Evolutionary conservation across 2,888 invertebrate genomes (phyloP).

Genomic region (Tanytarsus gracilentus): DNA sequence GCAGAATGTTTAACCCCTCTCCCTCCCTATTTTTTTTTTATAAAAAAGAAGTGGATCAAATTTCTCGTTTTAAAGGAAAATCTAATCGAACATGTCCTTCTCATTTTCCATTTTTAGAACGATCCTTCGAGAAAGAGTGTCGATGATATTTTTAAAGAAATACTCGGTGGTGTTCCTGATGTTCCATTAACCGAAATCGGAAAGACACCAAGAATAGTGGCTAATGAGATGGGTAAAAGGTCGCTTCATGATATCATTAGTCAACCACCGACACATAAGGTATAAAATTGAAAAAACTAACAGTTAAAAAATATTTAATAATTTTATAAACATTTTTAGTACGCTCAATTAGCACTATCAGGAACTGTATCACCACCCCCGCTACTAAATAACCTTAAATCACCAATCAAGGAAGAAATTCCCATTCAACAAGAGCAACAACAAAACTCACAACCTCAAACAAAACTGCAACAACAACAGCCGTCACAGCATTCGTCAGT

Average conservation of each 20-base stretch:
- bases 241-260: background rate
- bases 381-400: slow-evolving; percentile 2
- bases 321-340: background rate
- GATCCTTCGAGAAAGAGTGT: background rate
- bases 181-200: slow-evolving; percentile 1
- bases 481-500: background rate
- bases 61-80: too few relatives aligned
- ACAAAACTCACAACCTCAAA: background rate
- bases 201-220: slow-evolving; percentile 14
- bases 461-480: background rate
- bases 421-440: background rate
- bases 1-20: too few relatives aligned
- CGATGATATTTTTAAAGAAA: slow-evolving; percentile 4
- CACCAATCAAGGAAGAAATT: background rate
- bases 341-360: background rate
- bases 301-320: background rate
- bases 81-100: background rate
- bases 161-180: background rate
- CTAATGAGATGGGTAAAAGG: background rate
- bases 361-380: slow-evolving; percentile 9
- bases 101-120: background rate
- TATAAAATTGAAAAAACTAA: background rate
- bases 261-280: slow-evolving; percentile 3
- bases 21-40: too few relatives aligned
- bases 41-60: too few relatives aligned